Conservation (phyloP, 1,140 invertebrate species). For the Zaprionus ghesquierei region DNA sequence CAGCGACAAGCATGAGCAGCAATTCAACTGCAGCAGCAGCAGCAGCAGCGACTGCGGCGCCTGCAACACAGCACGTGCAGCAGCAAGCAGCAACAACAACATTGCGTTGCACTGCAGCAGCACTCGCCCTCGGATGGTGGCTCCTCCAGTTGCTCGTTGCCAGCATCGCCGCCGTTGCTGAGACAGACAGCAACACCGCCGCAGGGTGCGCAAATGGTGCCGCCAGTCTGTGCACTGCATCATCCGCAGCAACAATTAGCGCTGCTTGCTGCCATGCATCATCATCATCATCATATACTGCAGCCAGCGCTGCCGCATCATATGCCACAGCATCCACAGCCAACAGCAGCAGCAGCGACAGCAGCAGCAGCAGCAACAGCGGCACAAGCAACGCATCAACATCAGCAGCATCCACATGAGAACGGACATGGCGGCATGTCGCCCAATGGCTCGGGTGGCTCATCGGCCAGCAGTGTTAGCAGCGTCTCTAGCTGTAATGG, state of each 20-base stretch:
- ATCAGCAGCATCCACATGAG: conserved; percentile 50
- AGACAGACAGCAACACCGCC: conserved; percentile 73
- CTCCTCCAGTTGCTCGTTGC: conserved; percentile 58
- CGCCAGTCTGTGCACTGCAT: conserved; percentile 76
- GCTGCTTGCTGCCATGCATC: conserved; percentile 75
- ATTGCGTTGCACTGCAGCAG: conserved; percentile 33
- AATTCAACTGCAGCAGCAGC: conserved; percentile 20
- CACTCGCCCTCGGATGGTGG: conserved; percentile 67
- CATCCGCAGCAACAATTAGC: conserved; percentile 79
- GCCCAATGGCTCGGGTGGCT: conserved; percentile 58
- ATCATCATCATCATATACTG: conserved; percentile 55
- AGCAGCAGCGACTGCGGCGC: conserved; percentile 35
- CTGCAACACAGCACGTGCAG: conserved; percentile 33
- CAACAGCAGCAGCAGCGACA: conserved; percentile 19
- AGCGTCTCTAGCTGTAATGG: conserved; percentile 62
- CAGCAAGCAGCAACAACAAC: conserved; percentile 34
- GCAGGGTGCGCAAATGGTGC: conserved; percentile 73
- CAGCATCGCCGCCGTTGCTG: conserved; percentile 69
- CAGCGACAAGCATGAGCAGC: conserved; percentile 65
- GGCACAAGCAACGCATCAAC: conserved; percentile 41
- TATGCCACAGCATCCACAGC: conserved; percentile 42
- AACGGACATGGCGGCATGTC: conserved; percentile 60
- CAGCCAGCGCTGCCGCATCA: conserved; percentile 28
- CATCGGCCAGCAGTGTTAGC: conserved; percentile 67
- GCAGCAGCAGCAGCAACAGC: conserved; percentile 43